These are phyloP conservation scores for Ceratothoa steindachneri DNA, from an alignment of 2,888 invertebrate genomes.

Conservation along the genomic window DNA sequence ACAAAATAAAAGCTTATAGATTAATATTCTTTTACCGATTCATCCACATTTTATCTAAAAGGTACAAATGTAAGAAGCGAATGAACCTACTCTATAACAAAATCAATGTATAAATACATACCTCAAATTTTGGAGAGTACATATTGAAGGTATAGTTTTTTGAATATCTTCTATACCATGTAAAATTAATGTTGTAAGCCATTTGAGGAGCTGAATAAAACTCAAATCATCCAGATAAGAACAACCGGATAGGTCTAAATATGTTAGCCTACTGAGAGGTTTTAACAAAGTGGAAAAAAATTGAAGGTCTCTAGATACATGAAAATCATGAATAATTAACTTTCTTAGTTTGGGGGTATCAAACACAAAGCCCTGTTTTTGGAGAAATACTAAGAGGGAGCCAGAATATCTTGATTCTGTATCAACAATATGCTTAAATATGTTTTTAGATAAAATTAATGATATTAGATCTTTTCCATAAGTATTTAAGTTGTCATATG, in stretches of 20 bases:
- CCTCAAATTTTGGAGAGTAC: conserved; percentile 27
- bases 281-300: conserved; percentile 32
- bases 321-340: conserved; percentile 30
- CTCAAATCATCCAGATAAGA: conserved; percentile 25
- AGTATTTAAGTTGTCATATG: conserved; percentile 35
- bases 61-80: too few species aligned
- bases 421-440: conserved; percentile 19
- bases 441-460: conserved; percentile 35
- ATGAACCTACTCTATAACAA: too few species aligned
- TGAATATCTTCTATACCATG: conserved; percentile 34
- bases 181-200: conserved; percentile 29
- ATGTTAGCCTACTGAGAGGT: conserved; percentile 31
- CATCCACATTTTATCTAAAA: too few species aligned
- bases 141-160: conserved; percentile 26
- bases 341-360: conserved; percentile 31
- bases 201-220: conserved; percentile 26
- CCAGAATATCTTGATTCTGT: conserved; percentile 19
- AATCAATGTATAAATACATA: too few species aligned
- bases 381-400: conserved; percentile 11
- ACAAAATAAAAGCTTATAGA: too few species aligned
- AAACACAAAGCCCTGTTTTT: conserved; percentile 26
- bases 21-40: too few species aligned
- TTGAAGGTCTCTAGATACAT: conserved; percentile 20
- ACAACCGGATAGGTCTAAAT: conserved; percentile 36
- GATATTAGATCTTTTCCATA: conserved; percentile 27